Evolutionary conservation across 2,113 vertebrate genomes (phyloP), one percentile per base, ranked within the genome.

Genomic region (Thalassarche chlororhynchos): DNA sequence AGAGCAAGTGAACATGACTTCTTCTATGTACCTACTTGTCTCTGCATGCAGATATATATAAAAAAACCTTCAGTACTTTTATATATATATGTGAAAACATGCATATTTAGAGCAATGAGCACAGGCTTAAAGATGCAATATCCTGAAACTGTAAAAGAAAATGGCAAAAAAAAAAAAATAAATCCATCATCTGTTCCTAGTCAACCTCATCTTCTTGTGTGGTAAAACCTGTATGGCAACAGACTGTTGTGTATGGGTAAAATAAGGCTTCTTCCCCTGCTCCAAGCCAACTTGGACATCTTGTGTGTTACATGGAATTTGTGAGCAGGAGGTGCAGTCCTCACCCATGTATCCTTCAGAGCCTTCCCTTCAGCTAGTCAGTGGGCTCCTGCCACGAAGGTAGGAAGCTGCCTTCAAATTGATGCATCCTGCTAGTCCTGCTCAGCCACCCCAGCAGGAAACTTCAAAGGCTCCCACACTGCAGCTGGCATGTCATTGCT

Each of bases 131-230:
- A 96, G 85, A 84, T 97, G 97, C 98, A 97, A 84, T 98, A 98
- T 98, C 98, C 97, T 96, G 84, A 96, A 93, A 62, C 87, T 93
- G 36, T 96, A 92, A 93, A 92, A 96, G 97, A 97, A 97, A 98
- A 97, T 97, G 97, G 97, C 95, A 94, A 83, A 66, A 70, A 19
- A n/a, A 23, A n/a, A 23, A 28, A 6, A 6, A 2, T 55, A 46
- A 62, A 21, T 60, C 42, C 32, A 65, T 89, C 26, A 68, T 54
- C 34, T 74, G 14, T 76, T 85, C 46, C 42, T 80, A 83, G 65
- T 49, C 23, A 72, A 9, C 44, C 40, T 94, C 17, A 42, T 80
- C 18, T 87, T 91, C 54, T 46, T 49, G 46, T 31, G 10, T 2
- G 4, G 51, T 85, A 55, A 83, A 93, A 66, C 21, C 49, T 62